Base-by-base conservation (phyloP, 53 echinoderm and acorn worm species). In the Holothuria leucospilota region DNA sequence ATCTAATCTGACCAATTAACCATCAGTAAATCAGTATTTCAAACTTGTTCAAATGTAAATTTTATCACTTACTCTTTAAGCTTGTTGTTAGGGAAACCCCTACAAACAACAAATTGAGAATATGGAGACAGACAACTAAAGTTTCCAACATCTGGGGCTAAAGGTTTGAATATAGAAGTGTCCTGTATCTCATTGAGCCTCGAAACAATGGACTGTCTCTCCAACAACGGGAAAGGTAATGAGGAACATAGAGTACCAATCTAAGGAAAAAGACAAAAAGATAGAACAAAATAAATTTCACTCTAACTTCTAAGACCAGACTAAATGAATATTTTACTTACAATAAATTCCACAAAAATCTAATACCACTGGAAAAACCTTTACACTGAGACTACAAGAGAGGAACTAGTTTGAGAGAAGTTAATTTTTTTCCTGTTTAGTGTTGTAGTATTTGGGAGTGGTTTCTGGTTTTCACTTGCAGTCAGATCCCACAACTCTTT, bases 71-170 rank as follows among this genome's bases (percentile, higher is more conserved):
- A 95, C 98, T 77, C 83, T 59, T 95, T 77, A 0, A 93, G 60
- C 63, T 89, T 93, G 46, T 75, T 88, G 16, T 59, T 63, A 40
- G 98, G 90, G 34, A 88, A 84, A 28, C 98, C 98, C n/a, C 95
- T 72, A 28, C 95, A 84, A 1, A 95, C 92, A 18, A 98, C 93
- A 15, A 95, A 91, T 85, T 98, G 98, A 23, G 93, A 81, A 77
- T 92, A 95, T 11, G 95, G 92, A 29, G 87, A 65, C 9, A 87
- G 68, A 2, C 34, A 28, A 12, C 69, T 26, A 29, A 52, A 78
- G 41, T 88, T 58, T 11, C 85, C 91, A 13, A 88, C 52, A 75
- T 98, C 87, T 14, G 98, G 92, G 39, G 93, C 91, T 34, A 98
- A 66, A 18, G 93, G 73, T 69, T 82, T 69, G 89, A 92, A 92